Conservation (phyloP, 2,888 invertebrate genomes). For the Chydorus sphaericus region DNA sequence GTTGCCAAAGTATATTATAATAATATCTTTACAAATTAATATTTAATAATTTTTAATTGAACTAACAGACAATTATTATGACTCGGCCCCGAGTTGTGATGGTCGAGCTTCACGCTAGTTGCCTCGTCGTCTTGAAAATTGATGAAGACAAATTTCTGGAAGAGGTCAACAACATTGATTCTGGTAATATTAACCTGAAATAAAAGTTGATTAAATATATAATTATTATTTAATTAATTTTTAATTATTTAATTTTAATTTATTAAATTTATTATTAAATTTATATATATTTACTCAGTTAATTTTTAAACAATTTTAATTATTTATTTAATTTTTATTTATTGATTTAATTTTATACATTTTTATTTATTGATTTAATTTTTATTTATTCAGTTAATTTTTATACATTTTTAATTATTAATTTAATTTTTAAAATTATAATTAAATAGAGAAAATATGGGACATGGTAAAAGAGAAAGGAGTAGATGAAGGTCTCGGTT, state of each 20-base stretch:
- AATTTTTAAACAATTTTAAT: too few species aligned
- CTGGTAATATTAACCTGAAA: too few species aligned
- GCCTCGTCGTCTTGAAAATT: slow-evolving; percentile 73
- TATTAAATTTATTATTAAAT: too few species aligned
- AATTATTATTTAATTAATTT: slow-evolving; percentile 21
- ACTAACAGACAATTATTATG: slow-evolving; percentile 67
- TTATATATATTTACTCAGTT: too few species aligned
- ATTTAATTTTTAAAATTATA: background rate
- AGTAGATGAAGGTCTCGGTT: slow-evolving; percentile 78
- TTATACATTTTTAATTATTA: slow-evolving; percentile 10
- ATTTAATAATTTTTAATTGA: slow-evolving; percentile 10
- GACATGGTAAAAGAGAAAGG: slow-evolving; percentile 68
- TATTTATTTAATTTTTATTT: too few species aligned
- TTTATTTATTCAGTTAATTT: background rate
- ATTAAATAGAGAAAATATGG: slow-evolving; percentile 39
- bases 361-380: background rate
- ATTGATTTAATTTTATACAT: too few species aligned
- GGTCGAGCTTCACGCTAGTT: slow-evolving; percentile 81
- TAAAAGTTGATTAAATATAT: too few species aligned
- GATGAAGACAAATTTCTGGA: slow-evolving; percentile 81
- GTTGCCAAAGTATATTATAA: slow-evolving; percentile 55
- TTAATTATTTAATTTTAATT: slow-evolving; percentile 2
- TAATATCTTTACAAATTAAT: slow-evolving; percentile 19
- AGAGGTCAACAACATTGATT: slow-evolving; percentile 76
- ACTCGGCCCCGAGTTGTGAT: slow-evolving; percentile 86